A percentile compares a stretch with the other conserved stretches of the same genome.
Conservation (phyloP, 2,113 vertebrate species). For the Chionodraco myersi region DNA sequence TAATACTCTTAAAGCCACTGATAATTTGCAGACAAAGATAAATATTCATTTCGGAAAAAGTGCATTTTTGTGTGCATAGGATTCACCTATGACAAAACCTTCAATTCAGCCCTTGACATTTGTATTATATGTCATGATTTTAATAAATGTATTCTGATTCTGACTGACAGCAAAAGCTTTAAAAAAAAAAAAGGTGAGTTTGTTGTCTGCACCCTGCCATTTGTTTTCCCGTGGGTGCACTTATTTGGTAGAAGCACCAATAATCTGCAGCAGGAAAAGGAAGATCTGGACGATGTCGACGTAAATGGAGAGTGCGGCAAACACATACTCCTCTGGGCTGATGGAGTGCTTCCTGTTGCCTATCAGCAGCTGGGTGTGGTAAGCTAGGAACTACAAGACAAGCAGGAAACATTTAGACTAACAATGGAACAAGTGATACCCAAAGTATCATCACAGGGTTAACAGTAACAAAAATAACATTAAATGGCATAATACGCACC, state of each 20-base stretch:
- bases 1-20: background rate
- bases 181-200: slow-evolving; percentile 14
- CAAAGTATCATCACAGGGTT: background rate
- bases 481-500: slow-evolving; percentile 82
- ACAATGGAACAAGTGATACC: background rate
- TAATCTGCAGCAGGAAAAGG: slow-evolving; percentile 90
- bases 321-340: slow-evolving; percentile 93
- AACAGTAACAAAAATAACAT: background rate
- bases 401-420: background rate
- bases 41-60: slow-evolving; percentile 42
- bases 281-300: slow-evolving; percentile 96
- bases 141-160: slow-evolving; percentile 27
- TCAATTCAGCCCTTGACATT: slow-evolving; percentile 42
- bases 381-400: slow-evolving; percentile 91
- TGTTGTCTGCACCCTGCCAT: background rate
- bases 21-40: slow-evolving; percentile 26
- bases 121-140: slow-evolving; percentile 21
- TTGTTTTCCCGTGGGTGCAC: too few relatives aligned
- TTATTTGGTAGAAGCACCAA: slow-evolving; percentile 82
- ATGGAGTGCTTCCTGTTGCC: slow-evolving; percentile 95
- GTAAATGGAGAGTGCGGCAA: slow-evolving; percentile 92
- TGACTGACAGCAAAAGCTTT: background rate
- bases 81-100: slow-evolving; percentile 21
- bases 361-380: slow-evolving; percentile 95
- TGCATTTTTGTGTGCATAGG: slow-evolving; percentile 34